A percentile compares a stretch with the other conserved stretches of the same genome.
phyloP scores from a whole-genome alignment of 2,113 vertebrate genomes.

The Gasterosteus aculeatus region DNA sequence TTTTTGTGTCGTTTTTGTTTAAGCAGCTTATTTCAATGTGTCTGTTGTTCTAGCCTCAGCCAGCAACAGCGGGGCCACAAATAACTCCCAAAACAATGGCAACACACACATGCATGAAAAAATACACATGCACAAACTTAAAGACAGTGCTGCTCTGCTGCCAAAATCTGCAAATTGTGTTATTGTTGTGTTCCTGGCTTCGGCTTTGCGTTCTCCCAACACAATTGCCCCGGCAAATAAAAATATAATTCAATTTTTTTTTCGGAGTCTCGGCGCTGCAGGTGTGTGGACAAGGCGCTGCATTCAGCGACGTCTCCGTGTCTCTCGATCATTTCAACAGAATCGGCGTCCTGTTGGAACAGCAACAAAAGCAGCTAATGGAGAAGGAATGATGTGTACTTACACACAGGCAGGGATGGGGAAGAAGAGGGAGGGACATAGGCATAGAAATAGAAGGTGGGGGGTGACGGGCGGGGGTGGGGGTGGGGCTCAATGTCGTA shows the following conservation, averaged over 20 bases:
- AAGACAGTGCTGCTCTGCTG: slow-evolving; percentile 37
- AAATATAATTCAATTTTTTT: slow-evolving; percentile 29
- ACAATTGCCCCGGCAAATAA: neutral
- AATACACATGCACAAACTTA: slow-evolving; percentile 49
- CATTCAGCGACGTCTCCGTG: slow-evolving; percentile 31
- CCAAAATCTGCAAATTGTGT: slow-evolving; percentile 53
- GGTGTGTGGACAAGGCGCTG: slow-evolving; percentile 16
- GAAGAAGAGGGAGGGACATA: slow-evolving; percentile 26
- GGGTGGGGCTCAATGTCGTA: slow-evolving; percentile 22
- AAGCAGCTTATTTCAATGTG: slow-evolving; percentile 46
- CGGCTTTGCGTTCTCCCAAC: slow-evolving; percentile 5
- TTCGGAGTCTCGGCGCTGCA: neutral
- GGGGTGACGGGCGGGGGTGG: slow-evolving; percentile 24
- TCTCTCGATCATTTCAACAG: slow-evolving; percentile 32
- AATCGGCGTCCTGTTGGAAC: slow-evolving; percentile 34
- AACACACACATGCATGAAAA: slow-evolving; percentile 17
- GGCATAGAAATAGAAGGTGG: slow-evolving; percentile 18
- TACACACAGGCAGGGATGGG: slow-evolving; percentile 57
- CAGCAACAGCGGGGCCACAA: slow-evolving; percentile 22
- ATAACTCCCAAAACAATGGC: slow-evolving; percentile 42
- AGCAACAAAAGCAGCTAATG: slow-evolving; percentile 65
- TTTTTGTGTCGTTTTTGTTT: neutral
- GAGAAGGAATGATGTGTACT: slow-evolving; percentile 70
- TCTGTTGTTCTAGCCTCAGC: slow-evolving; percentile 32
- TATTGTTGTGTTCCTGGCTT: slow-evolving; percentile 32